Evolutionary conservation across 2,797 vertebrate species (phyloP).

Genomic region (Lepilemur septentrionalis): DNA sequence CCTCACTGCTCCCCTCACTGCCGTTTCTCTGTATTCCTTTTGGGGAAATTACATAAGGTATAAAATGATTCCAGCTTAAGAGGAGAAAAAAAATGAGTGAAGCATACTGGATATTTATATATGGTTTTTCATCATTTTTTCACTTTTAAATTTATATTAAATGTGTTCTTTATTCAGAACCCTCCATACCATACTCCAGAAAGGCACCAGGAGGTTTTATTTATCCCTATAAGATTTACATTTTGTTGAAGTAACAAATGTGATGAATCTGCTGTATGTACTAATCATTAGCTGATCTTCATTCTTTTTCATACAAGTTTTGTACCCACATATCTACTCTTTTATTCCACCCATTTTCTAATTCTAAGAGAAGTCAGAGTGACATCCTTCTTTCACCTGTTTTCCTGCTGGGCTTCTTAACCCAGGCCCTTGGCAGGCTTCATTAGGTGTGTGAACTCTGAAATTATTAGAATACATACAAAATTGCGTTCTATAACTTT

Average conservation of each 20-base stretch:
- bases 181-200: neutral
- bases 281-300: neutral
- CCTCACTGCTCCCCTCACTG: neutral
- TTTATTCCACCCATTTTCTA: neutral
- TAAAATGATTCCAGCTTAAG: neutral
- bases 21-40: neutral
- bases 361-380: neutral
- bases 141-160: neutral
- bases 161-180: neutral
- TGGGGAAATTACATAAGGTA: neutral
- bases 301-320: neutral
- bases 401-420: neutral
- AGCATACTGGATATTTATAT: neutral
- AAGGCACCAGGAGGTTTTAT: neutral
- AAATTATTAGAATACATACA: neutral
- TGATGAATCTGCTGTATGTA: neutral
- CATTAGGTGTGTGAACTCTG: neutral
- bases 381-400: neutral
- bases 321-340: neutral
- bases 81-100: neutral
- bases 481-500: neutral
- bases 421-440: neutral
- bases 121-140: neutral
- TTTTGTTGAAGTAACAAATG: neutral
- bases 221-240: neutral